Percentiles rank a stretch among this genome's conserved stretches.
These are phyloP conservation scores for Melanotaenia parkinsoni DNA, from an alignment of 2,797 vertebrate genomes.

Conservation along the genomic window DNA sequence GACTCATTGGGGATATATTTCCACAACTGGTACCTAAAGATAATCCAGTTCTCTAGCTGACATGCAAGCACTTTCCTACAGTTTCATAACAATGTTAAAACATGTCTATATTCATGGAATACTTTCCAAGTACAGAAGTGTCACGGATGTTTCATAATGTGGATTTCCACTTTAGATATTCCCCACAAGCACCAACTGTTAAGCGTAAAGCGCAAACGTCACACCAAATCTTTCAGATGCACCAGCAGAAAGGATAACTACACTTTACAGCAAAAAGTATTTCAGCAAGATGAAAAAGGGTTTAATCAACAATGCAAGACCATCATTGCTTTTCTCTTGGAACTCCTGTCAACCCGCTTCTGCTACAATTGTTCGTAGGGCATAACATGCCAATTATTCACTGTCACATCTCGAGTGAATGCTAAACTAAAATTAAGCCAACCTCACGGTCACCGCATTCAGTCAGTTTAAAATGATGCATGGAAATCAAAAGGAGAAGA, in stretches of 20 bases:
- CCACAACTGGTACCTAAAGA: not conserved
- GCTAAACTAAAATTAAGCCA: slow-evolving; percentile 54
- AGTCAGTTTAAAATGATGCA: slow-evolving; percentile 59
- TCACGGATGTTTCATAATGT: not conserved
- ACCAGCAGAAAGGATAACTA: not conserved
- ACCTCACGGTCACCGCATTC: slow-evolving; percentile 37
- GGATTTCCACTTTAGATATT: not conserved
- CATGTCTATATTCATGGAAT: not conserved
- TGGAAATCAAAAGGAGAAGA: slow-evolving; percentile 51
- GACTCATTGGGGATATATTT: not conserved
- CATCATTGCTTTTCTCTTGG: slow-evolving; percentile 25
- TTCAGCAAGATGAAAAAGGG: not conserved
- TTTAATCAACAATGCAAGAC: slow-evolving; percentile 30
- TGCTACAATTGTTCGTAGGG: slow-evolving; percentile 35
- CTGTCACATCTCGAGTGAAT: slow-evolving; percentile 53
- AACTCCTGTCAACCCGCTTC: slow-evolving; percentile 24
- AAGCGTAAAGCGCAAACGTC: not conserved
- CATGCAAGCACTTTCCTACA: not conserved
- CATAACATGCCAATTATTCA: slow-evolving; percentile 56
- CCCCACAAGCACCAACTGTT: not conserved
- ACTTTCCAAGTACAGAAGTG: not conserved
- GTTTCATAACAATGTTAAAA: not conserved
- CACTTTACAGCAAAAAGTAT: slow-evolving; percentile 1
- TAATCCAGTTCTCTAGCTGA: not conserved
- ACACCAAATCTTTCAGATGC: not conserved